These are phyloP conservation scores for Sussaba pulchella DNA, from an alignment of 2,888 invertebrate species.

Conservation along the genomic window DNA sequence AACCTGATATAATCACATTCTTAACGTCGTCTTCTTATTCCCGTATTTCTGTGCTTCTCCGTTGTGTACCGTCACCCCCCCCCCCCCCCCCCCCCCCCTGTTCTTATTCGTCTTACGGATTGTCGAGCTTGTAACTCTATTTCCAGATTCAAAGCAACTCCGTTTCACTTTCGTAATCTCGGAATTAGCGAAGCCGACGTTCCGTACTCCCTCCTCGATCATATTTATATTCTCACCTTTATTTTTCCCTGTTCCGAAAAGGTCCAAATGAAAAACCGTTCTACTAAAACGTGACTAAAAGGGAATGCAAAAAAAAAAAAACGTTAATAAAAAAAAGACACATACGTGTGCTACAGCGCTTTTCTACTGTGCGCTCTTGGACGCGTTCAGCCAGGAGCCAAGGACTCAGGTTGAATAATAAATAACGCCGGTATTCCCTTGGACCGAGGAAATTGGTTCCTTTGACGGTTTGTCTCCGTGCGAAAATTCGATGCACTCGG, in stretches of 20 bases:
- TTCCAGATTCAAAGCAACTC: conserved; percentile 4
- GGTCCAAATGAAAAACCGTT: too few species aligned
- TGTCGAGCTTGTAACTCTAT: conserved; percentile 18
- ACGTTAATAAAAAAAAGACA: too few species aligned
- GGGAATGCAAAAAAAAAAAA: too few species aligned
- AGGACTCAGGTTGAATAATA: conserved; percentile 52
- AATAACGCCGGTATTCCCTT: conserved; percentile 45
- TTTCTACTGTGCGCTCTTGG: conserved; percentile 11
- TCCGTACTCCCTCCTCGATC: neutral
- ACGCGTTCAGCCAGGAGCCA: conserved; percentile 3
- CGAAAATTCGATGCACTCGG: conserved; percentile 22
- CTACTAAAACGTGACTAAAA: too few species aligned
- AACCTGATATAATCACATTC: conserved; percentile 73
- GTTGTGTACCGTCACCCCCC: neutral
- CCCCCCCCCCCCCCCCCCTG: neutral
- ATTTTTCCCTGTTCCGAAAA: neutral
- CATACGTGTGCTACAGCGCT: neutral
- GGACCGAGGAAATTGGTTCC: conserved; percentile 61
- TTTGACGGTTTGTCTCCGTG: conserved; percentile 52
- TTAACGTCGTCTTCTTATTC: conserved; percentile 76
- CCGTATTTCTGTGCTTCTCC: conserved; percentile 35
- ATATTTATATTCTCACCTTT: neutral
- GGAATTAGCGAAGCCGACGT: neutral
- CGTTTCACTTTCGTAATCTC: neutral
- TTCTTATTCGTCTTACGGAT: conserved; percentile 8